Evolutionary conservation across 1,140 invertebrate genomes (phyloP), one percentile per base, ranked within the genome.

Genomic region (Drosophila gunungcola): DNA sequence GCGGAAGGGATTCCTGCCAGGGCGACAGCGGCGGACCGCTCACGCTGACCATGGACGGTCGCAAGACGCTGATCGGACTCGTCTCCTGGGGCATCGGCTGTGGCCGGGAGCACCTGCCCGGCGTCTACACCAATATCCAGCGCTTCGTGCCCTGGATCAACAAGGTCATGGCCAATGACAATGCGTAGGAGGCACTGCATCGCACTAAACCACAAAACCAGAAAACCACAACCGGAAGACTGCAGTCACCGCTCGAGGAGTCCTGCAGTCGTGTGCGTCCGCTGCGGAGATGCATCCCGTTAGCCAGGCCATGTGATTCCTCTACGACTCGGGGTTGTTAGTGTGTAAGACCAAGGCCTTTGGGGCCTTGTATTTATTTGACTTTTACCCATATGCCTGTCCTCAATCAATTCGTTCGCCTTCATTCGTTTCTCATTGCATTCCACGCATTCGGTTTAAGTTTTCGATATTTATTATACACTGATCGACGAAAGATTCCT

Each of bases 51-150:
- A 93, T 97, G 43, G 96, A 97, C 52, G 97, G 97, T 1, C 94
- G 96, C 38, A 96, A 95, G 91, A 97, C 96, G 9, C 93, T 98
- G 3, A 97, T 97, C 16, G 97, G 97, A 4, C 93, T 98, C 0
- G 97, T 98, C 0, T 97, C 96, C 0, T 98, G 97, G 97, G 97
- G 97, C 42, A 97, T 98, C 68, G 97, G 97, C 12, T 98, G 97
- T 77, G 97, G 97, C 5, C 93, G 97, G 12, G 97, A 98, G 90
- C 97, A 97, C 90, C 91, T 98, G n/a, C 97, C 97, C 0, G 97
- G 97, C 10, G 97, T 98, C 1, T 98, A 98, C 81, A 98, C 97
- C 1, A 98, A 98, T 83, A 97, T 98, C 83, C 96, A 97, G 82
- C 97, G 97, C 92, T 98, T 97, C 90, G 96, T 97, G 54, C 96